Conservation (phyloP, 2,888 invertebrate species). For the Ganaspis brasiliensis region DNA sequence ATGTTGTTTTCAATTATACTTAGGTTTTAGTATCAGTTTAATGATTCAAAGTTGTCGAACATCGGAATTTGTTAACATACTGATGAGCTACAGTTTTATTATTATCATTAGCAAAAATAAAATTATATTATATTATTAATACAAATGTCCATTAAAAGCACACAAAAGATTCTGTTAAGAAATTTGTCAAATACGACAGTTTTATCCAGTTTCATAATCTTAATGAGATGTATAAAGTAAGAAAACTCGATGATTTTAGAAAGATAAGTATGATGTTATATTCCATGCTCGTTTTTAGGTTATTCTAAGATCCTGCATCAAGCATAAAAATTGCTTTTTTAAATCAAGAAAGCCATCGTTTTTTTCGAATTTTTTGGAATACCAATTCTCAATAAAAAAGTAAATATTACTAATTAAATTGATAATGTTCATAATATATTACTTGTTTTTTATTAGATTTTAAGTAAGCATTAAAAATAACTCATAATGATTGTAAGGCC, state of each 20-base stretch:
- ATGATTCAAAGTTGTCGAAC: neutral
- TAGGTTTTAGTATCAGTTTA: neutral
- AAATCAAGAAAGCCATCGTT: slow-evolving; percentile 5
- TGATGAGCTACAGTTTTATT: too few relatives aligned
- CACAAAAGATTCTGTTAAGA: neutral
- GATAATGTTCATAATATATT: too few relatives aligned
- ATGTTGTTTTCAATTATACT: too few relatives aligned
- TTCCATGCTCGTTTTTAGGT: slow-evolving; percentile 55
- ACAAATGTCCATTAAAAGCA: too few relatives aligned
- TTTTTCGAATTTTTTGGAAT: neutral
- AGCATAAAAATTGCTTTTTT: neutral
- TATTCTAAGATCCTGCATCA: slow-evolving; percentile 32
- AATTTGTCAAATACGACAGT: slow-evolving; percentile 18
- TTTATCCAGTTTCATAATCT: slow-evolving; percentile 66
- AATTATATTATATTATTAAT: too few relatives aligned
- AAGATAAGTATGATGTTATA: slow-evolving; percentile 71
- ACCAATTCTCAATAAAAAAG: too few relatives aligned
- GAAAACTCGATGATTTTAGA: slow-evolving; percentile 60
- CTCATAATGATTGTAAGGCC: too few relatives aligned
- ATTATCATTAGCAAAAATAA: too few relatives aligned
- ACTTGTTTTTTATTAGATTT: too few relatives aligned
- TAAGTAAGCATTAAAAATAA: too few relatives aligned
- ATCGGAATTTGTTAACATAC: too few relatives aligned
- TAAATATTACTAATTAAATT: too few relatives aligned
- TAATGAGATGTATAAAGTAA: slow-evolving; percentile 65